phyloP scores from a whole-genome alignment of 2,797 vertebrate genomes.

The Falco novaeseelandiae region DNA sequence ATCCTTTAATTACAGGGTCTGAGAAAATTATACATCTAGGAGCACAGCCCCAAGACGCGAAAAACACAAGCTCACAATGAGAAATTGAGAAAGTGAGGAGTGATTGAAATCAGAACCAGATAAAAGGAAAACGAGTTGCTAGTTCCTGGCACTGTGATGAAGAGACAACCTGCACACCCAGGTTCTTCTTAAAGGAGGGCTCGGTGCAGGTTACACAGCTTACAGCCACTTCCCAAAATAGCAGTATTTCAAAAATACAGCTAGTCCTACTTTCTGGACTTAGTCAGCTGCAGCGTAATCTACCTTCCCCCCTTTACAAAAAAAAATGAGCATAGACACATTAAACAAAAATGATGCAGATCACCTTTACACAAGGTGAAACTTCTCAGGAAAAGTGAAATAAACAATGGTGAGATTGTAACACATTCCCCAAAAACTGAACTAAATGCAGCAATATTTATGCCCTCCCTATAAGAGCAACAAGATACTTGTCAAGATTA shows the following conservation, averaged over 20 bases:
- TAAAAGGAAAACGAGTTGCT: background rate
- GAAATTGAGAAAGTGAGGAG: background rate
- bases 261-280: background rate
- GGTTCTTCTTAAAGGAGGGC: background rate
- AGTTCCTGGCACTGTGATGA: background rate
- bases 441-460: slow-evolving; percentile 60
- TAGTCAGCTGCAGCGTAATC: background rate
- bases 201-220: background rate
- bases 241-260: background rate
- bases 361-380: background rate
- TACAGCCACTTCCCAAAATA: background rate
- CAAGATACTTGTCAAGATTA: slow-evolving; percentile 65
- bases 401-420: background rate
- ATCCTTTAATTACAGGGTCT: slow-evolving; percentile 35
- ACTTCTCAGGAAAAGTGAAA: slow-evolving; percentile 36
- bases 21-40: background rate
- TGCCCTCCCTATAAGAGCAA: slow-evolving; percentile 32
- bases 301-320: background rate
- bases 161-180: background rate
- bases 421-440: slow-evolving; percentile 21
- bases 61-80: background rate
- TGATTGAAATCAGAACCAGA: background rate
- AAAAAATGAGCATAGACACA: background rate
- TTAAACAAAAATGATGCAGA: background rate
- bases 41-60: background rate